These are phyloP conservation scores for Poeciliopsis paucimaculata DNA, from an alignment of 2,797 vertebrate genomes.

Conservation along the genomic window DNA sequence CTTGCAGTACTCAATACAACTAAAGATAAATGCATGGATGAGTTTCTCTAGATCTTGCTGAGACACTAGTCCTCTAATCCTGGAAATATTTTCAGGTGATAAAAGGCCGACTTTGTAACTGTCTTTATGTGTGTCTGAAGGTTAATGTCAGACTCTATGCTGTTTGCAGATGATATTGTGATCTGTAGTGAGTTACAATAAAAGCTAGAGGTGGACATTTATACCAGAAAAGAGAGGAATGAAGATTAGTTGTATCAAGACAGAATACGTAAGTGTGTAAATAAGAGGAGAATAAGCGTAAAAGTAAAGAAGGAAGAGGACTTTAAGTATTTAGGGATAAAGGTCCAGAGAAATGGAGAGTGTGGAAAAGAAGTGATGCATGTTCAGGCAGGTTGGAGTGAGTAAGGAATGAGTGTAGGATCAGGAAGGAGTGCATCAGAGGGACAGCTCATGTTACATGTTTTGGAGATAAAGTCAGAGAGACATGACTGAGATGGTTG, in stretches of 20 bases:
- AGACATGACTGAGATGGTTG: neutral
- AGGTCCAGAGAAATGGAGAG: neutral
- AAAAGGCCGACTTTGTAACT: no score
- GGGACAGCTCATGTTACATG: neutral
- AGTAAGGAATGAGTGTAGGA: neutral
- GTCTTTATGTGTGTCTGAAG: no score
- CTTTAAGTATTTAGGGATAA: neutral
- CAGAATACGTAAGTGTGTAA: neutral
- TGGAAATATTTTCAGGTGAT: no score
- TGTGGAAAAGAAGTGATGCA: neutral
- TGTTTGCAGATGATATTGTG: neutral
- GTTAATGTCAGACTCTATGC: neutral
- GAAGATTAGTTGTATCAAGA: neutral
- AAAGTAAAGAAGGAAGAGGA: neutral
- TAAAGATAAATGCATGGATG: no score
- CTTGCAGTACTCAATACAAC: no score
- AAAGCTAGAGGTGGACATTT: neutral
- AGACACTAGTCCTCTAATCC: no score
- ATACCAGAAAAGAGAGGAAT: neutral
- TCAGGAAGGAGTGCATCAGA: neutral
- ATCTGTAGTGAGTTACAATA: neutral
- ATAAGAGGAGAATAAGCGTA: neutral
- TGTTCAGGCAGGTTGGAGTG: neutral
- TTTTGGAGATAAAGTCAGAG: neutral
- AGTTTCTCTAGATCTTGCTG: no score